Evolutionary conservation across 2,888 invertebrate genomes (phyloP), one percentile per base, ranked within the genome.

Genomic region (Chloroclysta siterata): DNA sequence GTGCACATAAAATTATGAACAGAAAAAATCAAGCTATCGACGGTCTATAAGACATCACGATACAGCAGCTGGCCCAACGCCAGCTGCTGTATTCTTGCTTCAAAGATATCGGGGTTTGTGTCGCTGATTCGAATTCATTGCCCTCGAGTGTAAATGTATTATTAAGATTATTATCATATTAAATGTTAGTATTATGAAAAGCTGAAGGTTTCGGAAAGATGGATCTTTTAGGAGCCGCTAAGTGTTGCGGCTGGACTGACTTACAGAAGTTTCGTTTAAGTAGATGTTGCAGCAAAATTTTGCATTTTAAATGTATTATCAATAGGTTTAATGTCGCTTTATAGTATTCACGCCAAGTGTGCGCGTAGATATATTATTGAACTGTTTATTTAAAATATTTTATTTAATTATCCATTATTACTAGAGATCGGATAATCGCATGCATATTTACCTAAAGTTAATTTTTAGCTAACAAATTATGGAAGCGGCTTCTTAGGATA

Each of bases 241-340:
- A 15, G 8, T 6, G 33, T 33, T 10, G 36, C 36, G 46, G 46
- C 46, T 17, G 46, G 46, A 46, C 46, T 46, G 46, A 46, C 17
- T 11, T 17, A 17, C 10, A 44, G 17, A 46, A 11, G 3, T 10
- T 2, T 46, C 11, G 46, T 14, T 33, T 33, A 39, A 39, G 10
- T 39, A 39, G 11, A 11, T 11, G 36, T 39, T 11, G 36, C 36
- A 39, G 11, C 3, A 39, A 39, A 10, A 39, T 39, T 10, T 11
- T 46, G 46, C 46, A 46, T 46, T 42, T 14, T 46, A 17, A 17
- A 46, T 46, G 46, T 46, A 46, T 46, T 17, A 15, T 15, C 6
- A 14, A 8, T 44, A 44, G 6, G 6, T 39, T 39, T 39, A 39
- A 39, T 39, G 8, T 33, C 33, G 36, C 36, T 39, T 39, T 11